Base-by-base conservation (phyloP, 2,797 vertebrate species). In the Lophius americanus region DNA sequence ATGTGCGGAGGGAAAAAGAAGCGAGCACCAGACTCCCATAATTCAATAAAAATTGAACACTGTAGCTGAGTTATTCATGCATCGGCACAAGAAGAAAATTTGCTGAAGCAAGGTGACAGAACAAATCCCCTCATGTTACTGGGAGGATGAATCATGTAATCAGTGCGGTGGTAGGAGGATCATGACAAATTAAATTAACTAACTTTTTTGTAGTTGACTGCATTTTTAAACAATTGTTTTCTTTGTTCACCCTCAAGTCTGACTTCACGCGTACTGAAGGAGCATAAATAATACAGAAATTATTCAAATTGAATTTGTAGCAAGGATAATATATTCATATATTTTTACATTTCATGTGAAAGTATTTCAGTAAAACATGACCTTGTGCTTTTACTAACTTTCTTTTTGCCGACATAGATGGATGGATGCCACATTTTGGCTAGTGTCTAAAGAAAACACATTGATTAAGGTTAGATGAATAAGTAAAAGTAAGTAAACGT, bases 1-100 rank as follows among this genome's bases (percentile, higher is more conserved):
- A 75, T 83, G 79, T 79, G 70, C 39, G 47, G 62, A 42, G 51
- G 58, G 54, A 58, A 53, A 82, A 73, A 56, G 72, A 72, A 82
- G 61, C 47, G 64, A 68, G 60, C 56, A 23, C 82, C 69, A 62
- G 35, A 60, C 54, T 32, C 64, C 58, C 43, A 64, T 78, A 76
- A 78, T 60, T 73, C 63, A 68, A 66, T 70, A 66, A 56, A 83
- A 70, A 73, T 81, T 64, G 76, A 79, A 72, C 47, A 0, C 60
- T 51, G 52, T n/a, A n/a, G 73, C 65, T 56, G 7, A 32, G 3
- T 72, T 73, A 70, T 63, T 57, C 74, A 49, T 54, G 73, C 60
- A 3, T 64, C 23, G 23, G 23, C 23, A 23, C 23, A 23, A 23
- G 23, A 23, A 23, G 61, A 66, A 52, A 48, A 51, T 75, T 66